Evolutionary conservation across 1,140 invertebrate genomes (phyloP).

Genomic region (Eueides isabella): DNA sequence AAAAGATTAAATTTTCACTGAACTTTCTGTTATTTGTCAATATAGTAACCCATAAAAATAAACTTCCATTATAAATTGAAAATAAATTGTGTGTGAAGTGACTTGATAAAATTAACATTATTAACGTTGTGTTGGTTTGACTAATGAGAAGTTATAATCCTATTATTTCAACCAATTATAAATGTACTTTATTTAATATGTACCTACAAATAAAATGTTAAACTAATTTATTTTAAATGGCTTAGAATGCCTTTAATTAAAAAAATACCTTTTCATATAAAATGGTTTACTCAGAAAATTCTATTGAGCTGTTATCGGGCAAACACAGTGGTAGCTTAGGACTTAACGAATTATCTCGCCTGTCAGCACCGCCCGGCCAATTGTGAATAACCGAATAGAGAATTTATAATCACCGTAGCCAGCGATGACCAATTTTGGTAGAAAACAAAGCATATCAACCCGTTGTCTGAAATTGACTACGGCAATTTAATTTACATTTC

Average conservation of each 20-base stretch:
- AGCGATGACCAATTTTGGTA: slow-evolving; percentile 19
- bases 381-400: slow-evolving; percentile 1
- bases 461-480: slow-evolving; percentile 36
- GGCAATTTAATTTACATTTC: slow-evolving; percentile 41
- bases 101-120: too few relatives aligned
- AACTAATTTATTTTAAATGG: too few relatives aligned
- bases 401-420: slow-evolving; percentile 2
- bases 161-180: too few relatives aligned
- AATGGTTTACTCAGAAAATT: slow-evolving; percentile 39
- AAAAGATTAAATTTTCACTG: too few relatives aligned
- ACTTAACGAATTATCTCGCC: slow-evolving; percentile 51
- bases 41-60: slow-evolving; percentile 47
- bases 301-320: slow-evolving; percentile 59
- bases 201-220: too few relatives aligned
- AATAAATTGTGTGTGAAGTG: too few relatives aligned
- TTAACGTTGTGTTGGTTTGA: too few relatives aligned
- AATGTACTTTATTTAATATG: too few relatives aligned
- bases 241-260: too few relatives aligned
- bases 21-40: slow-evolving; percentile 51
- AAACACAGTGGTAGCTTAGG: slow-evolving; percentile 62
- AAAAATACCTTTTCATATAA: not conserved
- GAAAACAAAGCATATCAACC: slow-evolving; percentile 34
- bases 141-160: too few relatives aligned
- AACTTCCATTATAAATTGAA: too few relatives aligned
- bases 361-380: not conserved